Evolutionary conservation across 2,888 invertebrate genomes (phyloP), one percentile per base, ranked within the genome.

Genomic region (Nomada ruficornis): DNA sequence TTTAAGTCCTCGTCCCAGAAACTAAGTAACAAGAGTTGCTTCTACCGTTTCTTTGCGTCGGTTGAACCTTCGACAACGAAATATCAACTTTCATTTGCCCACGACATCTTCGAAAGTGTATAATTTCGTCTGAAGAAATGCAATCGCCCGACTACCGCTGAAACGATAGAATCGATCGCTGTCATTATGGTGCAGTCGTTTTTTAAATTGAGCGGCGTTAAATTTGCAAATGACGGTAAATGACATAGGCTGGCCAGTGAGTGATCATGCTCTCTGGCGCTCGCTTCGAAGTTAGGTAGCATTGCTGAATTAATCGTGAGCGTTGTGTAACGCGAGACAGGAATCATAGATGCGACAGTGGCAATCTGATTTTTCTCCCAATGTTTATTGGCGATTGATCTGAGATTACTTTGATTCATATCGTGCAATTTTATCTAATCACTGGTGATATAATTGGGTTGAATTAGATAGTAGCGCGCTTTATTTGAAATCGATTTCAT

Each of bases 1-100:
- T 82, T 80, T 84, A 85, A 65, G 77, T 83, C 75, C 64, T 62
- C 83, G 76, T 77, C 69, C 70, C 77, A 70, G 75, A 74, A 77
- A 63, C 20, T 26, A 50, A 42, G n/a, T 47, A 20, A 77, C 68
- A 55, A 57, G 36, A 70, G 47, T 62, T 59, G 26, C 55, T 62
- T 64, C 59, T 20, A 54, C 70, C 54, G 36, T 77, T 68, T 63
- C 77, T 20, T 36, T 54, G 55, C 23, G 62, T 73, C 54, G 55
- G 57, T 70, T 60, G 60, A 23, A 52, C 47, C 29, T 67, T 60
- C 55, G 64, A 63, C 62, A 81, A 80, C 69, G 74, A 81, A 67
- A 77, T 59, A 72, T 77, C 50, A 29, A 18, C 52, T 73, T 71
- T 55, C 54, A 42, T 52, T 59, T 52, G 65, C 15, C 80, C 29